Conservation (phyloP, 2,888 invertebrate genomes). For the Nesidiocoris tenuis region DNA sequence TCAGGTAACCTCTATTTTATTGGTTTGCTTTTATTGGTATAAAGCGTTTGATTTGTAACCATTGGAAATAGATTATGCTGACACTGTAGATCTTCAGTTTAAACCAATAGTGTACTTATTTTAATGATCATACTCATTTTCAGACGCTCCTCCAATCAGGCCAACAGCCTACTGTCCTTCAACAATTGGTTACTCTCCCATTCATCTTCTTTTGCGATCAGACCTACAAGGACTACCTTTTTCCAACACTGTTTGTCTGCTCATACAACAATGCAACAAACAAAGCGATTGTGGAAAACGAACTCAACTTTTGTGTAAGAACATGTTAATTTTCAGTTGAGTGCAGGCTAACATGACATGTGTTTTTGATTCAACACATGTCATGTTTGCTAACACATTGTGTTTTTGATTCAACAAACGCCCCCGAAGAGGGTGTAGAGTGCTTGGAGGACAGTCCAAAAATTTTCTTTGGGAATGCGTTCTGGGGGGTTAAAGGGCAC, state of each 20-base stretch:
- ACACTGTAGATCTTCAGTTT: too few relatives aligned
- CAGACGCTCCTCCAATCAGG: conserved; percentile 73
- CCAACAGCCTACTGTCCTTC: conserved; percentile 74
- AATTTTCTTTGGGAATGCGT: too few relatives aligned
- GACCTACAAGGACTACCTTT: conserved; percentile 67
- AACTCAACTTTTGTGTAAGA: conserved; percentile 63
- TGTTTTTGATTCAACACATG: too few relatives aligned
- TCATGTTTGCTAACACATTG: too few relatives aligned
- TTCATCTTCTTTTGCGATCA: conserved; percentile 83
- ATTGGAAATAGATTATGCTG: too few relatives aligned
- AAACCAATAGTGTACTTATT: background rate
- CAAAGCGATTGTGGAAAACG: conserved; percentile 72
- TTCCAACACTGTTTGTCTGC: conserved; percentile 77
- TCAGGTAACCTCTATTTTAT: conserved; percentile 60
- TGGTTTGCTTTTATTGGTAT: background rate
- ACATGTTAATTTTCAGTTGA: background rate
- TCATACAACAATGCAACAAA: conserved; percentile 68
- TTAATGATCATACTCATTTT: conserved; percentile 51
- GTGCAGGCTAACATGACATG: too few relatives aligned
- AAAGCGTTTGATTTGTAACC: too few relatives aligned
- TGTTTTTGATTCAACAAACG: too few relatives aligned
- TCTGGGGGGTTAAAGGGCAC: too few relatives aligned
- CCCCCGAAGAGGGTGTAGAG: background rate
- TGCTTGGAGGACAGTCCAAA: too few relatives aligned
- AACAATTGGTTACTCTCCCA: conserved; percentile 78